Base-by-base conservation (phyloP, 2,888 invertebrate species). In the Eledona agricola region DNA sequence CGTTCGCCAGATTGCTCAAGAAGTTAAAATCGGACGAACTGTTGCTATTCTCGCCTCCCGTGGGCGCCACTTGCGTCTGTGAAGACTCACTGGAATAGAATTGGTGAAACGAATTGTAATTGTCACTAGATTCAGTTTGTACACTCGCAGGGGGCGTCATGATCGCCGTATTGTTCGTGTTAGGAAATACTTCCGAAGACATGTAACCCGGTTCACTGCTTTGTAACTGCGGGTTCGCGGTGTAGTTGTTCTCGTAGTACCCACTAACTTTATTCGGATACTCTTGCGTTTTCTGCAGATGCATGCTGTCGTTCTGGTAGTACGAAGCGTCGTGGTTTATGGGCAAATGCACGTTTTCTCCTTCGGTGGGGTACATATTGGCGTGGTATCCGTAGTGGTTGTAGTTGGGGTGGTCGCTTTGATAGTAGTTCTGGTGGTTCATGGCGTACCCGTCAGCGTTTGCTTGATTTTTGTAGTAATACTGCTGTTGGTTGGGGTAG, bases 11-110 rank as follows among this genome's bases (percentile, higher is more conserved):
- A 75, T 91, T 94, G 78, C 93, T 92, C 58, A 95, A 82, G 75
- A 95, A 95, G 77, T 94, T 94, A 78, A 94, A 94, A 77, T 94
- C 94, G 16, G 93, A 92, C n/a, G 93, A 93, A 73, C 90, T 91
- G 74, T 92, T 93, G 65, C 90, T 91, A 77, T 91, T 91, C 67
- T 92, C 91, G 34, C 88, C 85, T 11, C 83, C 74, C 23, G 77
- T 72, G 25, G 76, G 66, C n/a, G 49, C 20, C 55, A 72, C 57
- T 43, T 69, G 65, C 16, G 64, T 66, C 55, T 69, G 67, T 29
- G 69, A 63, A 68, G 81, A 51, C 77, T 80, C 51, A 80, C 80
- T 61, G 45, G 82, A 80, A 73, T 89, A 89, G 73, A 86, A 88
- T 70, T 87, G 87, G 60, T 86, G 86, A 73, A 85, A 88, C 51